These are phyloP conservation scores for Zaprionus lachaisei DNA, from an alignment of 1,140 invertebrate genomes.

Conservation along the genomic window DNA sequence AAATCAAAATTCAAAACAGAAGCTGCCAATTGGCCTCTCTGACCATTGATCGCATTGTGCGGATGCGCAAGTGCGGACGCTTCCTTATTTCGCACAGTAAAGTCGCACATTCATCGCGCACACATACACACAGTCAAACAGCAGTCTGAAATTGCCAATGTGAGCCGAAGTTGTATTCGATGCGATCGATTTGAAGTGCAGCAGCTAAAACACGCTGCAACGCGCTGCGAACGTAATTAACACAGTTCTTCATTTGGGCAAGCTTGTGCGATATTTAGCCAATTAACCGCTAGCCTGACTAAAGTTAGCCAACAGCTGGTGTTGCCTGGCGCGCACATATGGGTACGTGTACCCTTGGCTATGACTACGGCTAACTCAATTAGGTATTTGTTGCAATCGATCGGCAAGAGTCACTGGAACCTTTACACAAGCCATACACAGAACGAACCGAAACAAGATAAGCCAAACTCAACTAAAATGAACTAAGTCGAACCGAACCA, in stretches of 20 bases:
- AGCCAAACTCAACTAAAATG: not conserved
- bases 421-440: not conserved
- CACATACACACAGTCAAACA: not conserved
- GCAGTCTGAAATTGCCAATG: conserved; percentile 20
- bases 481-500: not conserved
- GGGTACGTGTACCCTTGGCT: conserved; percentile 58
- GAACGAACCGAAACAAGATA: not conserved
- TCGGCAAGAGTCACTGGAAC: conserved; percentile 7
- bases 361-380: conserved; percentile 41
- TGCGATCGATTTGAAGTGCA: conserved; percentile 58
- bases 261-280: conserved; percentile 46
- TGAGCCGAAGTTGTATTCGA: conserved; percentile 24
- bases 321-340: not conserved
- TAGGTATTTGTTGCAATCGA: conserved; percentile 43
- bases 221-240: conserved; percentile 58
- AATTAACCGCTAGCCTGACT: conserved; percentile 49
- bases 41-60: not conserved
- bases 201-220: conserved; percentile 20
- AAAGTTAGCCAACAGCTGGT: conserved; percentile 23
- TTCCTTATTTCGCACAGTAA: not conserved
- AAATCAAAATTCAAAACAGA: not conserved
- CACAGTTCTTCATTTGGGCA: conserved; percentile 72
- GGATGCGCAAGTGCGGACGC: not conserved
- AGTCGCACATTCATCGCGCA: not conserved
- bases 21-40: not conserved